These are phyloP conservation scores for Tetranychus urticae DNA, from an alignment of 1,140 invertebrate genomes.

Conservation along the genomic window DNA sequence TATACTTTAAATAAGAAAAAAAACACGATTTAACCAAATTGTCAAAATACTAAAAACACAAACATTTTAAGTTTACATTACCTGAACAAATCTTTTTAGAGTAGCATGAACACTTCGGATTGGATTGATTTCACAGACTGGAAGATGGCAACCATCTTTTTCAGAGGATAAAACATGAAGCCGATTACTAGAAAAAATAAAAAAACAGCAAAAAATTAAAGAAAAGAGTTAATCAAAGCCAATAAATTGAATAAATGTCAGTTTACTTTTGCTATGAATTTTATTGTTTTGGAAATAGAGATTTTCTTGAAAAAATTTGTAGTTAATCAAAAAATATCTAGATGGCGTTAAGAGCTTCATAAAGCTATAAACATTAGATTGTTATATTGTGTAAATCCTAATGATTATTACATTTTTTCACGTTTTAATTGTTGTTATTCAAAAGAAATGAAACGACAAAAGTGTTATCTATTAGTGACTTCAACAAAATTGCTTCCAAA, in stretches of 20 bases:
- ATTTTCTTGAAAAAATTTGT: background rate
- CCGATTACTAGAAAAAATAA: conserved; percentile 28
- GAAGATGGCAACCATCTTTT: conserved; percentile 51
- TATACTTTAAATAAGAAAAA: background rate
- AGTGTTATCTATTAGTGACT: too few species aligned
- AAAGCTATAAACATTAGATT: too few species aligned
- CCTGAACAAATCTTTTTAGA: conserved; percentile 47
- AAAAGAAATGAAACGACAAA: too few species aligned
- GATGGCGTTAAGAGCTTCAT: background rate
- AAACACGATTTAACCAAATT: background rate
- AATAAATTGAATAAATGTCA: background rate
- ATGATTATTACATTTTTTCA: too few species aligned
- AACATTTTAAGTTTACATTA: conserved; percentile 17
- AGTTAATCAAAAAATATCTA: background rate
- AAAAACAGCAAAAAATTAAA: background rate
- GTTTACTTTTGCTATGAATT: too few species aligned
- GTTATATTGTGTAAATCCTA: too few species aligned
- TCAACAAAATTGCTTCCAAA: too few species aligned
- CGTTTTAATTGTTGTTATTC: too few species aligned
- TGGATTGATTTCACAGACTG: conserved; percentile 65
- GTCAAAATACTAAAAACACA: background rate
- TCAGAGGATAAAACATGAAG: conserved; percentile 60
- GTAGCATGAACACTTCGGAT: conserved; percentile 59
- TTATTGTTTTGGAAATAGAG: too few species aligned
- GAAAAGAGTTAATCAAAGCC: background rate